Percentiles rank a stretch among this genome's conserved stretches.
Evolutionary conservation across 2,113 vertebrate genomes (phyloP).

Genomic region (Ginglymostoma cirratum): DNA sequence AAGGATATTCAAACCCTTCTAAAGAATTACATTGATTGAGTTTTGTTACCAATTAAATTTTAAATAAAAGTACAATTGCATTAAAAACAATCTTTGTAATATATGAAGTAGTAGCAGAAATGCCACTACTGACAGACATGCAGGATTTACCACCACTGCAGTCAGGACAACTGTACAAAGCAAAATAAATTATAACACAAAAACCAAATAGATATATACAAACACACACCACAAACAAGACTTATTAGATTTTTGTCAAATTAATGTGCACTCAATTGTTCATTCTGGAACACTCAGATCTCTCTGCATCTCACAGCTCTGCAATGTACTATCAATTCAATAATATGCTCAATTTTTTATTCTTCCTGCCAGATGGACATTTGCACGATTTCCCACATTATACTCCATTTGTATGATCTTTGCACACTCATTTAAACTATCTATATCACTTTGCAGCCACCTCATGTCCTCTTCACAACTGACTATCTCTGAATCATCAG

Average conservation of each 20-base stretch:
- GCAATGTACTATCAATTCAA: too few species aligned
- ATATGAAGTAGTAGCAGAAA: neutral
- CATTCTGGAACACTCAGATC: too few species aligned
- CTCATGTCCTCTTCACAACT: too few species aligned
- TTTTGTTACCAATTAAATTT: neutral
- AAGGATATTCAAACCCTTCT: neutral
- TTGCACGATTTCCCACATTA: too few species aligned
- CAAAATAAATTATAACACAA: neutral
- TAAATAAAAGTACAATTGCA: neutral
- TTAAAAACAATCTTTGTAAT: neutral
- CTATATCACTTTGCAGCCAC: too few species aligned
- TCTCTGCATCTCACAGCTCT: too few species aligned
- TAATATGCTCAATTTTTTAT: too few species aligned
- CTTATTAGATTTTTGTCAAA: conserved; percentile 16
- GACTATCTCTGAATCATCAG: too few species aligned
- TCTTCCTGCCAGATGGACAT: too few species aligned
- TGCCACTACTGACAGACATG: neutral
- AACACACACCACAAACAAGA: neutral
- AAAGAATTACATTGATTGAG: neutral
- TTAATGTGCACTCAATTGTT: neutral
- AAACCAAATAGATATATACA: neutral
- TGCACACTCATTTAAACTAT: too few species aligned
- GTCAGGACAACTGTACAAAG: neutral
- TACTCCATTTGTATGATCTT: too few species aligned
- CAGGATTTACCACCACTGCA: neutral